Conservation (phyloP, 2,113 vertebrate genomes). For the Rhizomys pruinosus region DNA sequence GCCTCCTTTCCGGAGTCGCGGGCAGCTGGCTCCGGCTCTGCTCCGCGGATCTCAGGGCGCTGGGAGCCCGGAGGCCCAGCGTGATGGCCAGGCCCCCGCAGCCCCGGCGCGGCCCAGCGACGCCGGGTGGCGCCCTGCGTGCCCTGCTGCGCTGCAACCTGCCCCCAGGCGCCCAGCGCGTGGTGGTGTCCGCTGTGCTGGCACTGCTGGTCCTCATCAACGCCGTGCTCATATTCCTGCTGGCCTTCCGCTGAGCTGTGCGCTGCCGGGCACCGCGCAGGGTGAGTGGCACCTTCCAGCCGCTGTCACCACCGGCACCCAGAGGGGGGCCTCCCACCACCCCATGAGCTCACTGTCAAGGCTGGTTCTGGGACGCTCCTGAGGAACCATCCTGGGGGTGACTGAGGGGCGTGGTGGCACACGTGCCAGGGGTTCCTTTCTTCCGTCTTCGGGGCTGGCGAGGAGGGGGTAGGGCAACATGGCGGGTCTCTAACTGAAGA, state of each 20-base stretch:
- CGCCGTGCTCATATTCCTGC: constrained; percentile 96
- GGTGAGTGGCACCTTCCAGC: constrained; percentile 74
- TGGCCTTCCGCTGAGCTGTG: constrained; percentile 95
- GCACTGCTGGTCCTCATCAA: constrained; percentile 98
- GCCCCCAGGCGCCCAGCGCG: constrained; percentile 94
- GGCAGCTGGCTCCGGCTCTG: constrained; percentile 13
- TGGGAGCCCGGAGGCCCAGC: background rate
- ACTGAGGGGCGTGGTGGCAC: background rate
- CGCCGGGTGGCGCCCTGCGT: constrained; percentile 86
- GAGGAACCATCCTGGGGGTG: background rate
- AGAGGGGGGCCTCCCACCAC: too few species aligned
- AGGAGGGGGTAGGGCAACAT: background rate
- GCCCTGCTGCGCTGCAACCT: constrained; percentile 96
- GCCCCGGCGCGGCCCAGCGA: constrained; percentile 86
- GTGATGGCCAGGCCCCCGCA: constrained; percentile 88
- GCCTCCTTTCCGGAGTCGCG: background rate
- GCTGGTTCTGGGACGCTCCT: background rate
- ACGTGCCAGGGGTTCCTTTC: background rate
- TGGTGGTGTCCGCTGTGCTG: constrained; percentile 97
- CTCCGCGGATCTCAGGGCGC: constrained; percentile 36
- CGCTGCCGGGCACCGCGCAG: background rate
- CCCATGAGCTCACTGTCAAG: background rate
- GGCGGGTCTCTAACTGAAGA: background rate
- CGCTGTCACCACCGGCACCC: constrained; percentile 66
- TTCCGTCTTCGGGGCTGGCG: background rate